phyloP scores from a whole-genome alignment of 1,140 invertebrate species.

The Homarus americanus region DNA sequence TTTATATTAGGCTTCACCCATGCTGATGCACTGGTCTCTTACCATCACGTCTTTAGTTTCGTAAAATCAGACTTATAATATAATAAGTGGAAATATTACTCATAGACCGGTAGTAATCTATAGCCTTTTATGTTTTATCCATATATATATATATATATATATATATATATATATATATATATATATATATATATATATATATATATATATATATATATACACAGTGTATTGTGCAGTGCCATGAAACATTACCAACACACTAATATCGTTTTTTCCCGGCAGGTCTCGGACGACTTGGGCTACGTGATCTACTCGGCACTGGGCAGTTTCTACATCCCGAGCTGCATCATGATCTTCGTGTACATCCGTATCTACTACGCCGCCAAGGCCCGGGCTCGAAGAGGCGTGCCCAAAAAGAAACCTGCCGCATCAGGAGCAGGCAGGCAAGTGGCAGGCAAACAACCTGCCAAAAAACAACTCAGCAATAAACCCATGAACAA shows the following conservation, averaged over 20 bases:
- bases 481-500: slow-evolving; percentile 24
- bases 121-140: not conserved
- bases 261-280: slow-evolving; percentile 79
- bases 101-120: not conserved
- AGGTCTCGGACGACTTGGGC: slow-evolving; percentile 95
- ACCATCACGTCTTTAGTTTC: too few relatives aligned
- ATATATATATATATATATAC: not conserved
- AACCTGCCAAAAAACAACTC: slow-evolving; percentile 23
- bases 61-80: too few relatives aligned
- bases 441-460: not conserved
- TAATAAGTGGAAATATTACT: too few relatives aligned
- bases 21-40: too few relatives aligned
- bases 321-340: slow-evolving; percentile 99
- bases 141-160: slow-evolving; percentile 2
- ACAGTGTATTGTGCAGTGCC: not conserved
- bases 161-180: slow-evolving; percentile 13
- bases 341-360: slow-evolving; percentile 99
- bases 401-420: slow-evolving; percentile 73
- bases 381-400: slow-evolving; percentile 85
- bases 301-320: slow-evolving; percentile 99
- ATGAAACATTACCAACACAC: not conserved
- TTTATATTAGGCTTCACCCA: too few relatives aligned
- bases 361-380: slow-evolving; percentile 99
- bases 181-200: not conserved
- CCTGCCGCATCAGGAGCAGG: not conserved